phyloP scores from a whole-genome alignment of 2,888 invertebrate genomes.

The Platycheirus albimanus region DNA sequence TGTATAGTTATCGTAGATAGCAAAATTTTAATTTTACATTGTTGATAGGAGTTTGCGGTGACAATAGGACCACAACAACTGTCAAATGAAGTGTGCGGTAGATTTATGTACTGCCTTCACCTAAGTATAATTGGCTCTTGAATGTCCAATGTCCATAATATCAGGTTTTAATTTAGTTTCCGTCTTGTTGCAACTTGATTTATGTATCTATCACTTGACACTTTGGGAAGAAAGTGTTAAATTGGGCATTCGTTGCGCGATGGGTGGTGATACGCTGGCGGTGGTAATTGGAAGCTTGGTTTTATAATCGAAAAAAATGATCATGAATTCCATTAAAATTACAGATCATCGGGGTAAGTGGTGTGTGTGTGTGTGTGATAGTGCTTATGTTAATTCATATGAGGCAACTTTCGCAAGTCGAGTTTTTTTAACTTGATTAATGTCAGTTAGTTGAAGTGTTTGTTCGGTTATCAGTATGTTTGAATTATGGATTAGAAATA shows the following conservation, averaged over 20 bases:
- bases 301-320: constrained; percentile 15
- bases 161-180: constrained; percentile 26
- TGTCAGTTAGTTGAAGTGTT: constrained; percentile 4
- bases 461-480: no score
- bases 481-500: no score
- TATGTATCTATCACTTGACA: constrained; percentile 27
- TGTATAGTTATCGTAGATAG: constrained; percentile 13
- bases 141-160: constrained; percentile 44
- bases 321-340: constrained; percentile 25
- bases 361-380: constrained; percentile 1
- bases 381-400: not conserved
- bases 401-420: constrained; percentile 56
- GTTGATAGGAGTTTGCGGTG: not conserved
- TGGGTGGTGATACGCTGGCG: not conserved
- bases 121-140: constrained; percentile 51
- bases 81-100: no score
- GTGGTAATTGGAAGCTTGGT: not conserved
- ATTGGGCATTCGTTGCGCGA: constrained; percentile 17
- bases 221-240: constrained; percentile 58
- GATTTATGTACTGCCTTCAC: not conserved
- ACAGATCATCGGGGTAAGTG: not conserved
- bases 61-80: not conserved
- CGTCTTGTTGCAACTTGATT: constrained; percentile 50
- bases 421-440: not conserved
- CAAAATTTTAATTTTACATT: not conserved